Evolutionary conservation across 2,888 invertebrate genomes (phyloP).

Genomic region (Cynaeus angustus): DNA sequence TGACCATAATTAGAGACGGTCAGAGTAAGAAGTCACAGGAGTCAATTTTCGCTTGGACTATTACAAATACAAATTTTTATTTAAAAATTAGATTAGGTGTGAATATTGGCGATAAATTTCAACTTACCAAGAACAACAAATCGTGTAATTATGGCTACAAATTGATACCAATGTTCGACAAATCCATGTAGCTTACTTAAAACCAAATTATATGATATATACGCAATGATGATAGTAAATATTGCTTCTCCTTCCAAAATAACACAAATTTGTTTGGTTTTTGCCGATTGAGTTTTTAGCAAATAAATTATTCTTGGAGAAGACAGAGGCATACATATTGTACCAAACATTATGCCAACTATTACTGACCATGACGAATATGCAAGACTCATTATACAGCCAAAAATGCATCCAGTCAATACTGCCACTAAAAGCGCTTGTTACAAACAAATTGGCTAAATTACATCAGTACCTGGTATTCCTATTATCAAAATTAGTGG

Average conservation of each 20-base stretch:
- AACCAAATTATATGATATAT: background rate
- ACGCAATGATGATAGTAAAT: background rate
- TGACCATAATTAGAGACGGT: no score
- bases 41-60: no score
- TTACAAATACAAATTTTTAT: no score
- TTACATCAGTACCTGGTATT: background rate
- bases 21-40: no score
- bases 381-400: background rate
- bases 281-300: background rate
- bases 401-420: background rate
- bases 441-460: background rate
- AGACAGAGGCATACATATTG: background rate
- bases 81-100: no score
- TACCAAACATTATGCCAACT: background rate
- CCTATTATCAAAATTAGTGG: background rate
- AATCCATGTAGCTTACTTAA: background rate
- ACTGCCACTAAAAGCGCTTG: background rate
- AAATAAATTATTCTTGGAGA: background rate
- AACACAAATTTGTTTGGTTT: background rate
- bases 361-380: background rate
- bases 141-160: background rate
- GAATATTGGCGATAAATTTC: no score
- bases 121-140: background rate
- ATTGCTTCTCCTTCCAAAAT: background rate
- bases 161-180: slow-evolving; percentile 17